Percentiles rank a stretch among this genome's conserved stretches.
Conservation (phyloP, 2,113 vertebrate genomes). For the Eleginops maclovinus region DNA sequence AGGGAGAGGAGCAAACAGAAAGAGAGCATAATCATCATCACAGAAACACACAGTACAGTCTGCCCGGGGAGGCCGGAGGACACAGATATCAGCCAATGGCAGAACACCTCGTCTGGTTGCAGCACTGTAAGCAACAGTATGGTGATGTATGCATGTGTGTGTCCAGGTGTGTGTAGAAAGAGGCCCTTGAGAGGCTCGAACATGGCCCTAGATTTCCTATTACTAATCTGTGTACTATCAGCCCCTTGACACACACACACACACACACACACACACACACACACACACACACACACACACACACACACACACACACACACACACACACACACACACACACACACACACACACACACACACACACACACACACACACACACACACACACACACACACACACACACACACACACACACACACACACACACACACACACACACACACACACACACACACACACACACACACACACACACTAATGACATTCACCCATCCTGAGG, state of each 20-base stretch:
- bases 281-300: slow-evolving; percentile 37
- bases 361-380: slow-evolving; percentile 40
- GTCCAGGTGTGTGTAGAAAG: slow-evolving; percentile 24
- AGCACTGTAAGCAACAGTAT: slow-evolving; percentile 41
- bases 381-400: slow-evolving; percentile 9
- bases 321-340: slow-evolving; percentile 39
- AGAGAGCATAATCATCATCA: slow-evolving; percentile 55
- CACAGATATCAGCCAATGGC: slow-evolving; percentile 33
- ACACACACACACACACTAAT: slow-evolving; percentile 63
- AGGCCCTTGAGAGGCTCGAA: slow-evolving; percentile 26
- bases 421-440: slow-evolving; percentile 27
- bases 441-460: slow-evolving; percentile 24
- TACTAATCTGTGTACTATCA: slow-evolving; percentile 45
- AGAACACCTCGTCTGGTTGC: slow-evolving; percentile 56
- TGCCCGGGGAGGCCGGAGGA: slow-evolving; percentile 47
- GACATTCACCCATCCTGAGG: slow-evolving; percentile 75
- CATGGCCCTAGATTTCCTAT: slow-evolving; percentile 43
- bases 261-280: slow-evolving; percentile 25
- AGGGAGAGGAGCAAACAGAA: slow-evolving; percentile 48
- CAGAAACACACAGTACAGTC: slow-evolving; percentile 44
- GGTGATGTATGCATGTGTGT: slow-evolving; percentile 16
- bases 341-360: slow-evolving; percentile 30
- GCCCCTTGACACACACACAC: slow-evolving; percentile 1
- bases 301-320: slow-evolving; percentile 20
- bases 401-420: slow-evolving; percentile 38